Conservation (phyloP, 2,797 vertebrate genomes). For the Gadopsis marmoratus region DNA sequence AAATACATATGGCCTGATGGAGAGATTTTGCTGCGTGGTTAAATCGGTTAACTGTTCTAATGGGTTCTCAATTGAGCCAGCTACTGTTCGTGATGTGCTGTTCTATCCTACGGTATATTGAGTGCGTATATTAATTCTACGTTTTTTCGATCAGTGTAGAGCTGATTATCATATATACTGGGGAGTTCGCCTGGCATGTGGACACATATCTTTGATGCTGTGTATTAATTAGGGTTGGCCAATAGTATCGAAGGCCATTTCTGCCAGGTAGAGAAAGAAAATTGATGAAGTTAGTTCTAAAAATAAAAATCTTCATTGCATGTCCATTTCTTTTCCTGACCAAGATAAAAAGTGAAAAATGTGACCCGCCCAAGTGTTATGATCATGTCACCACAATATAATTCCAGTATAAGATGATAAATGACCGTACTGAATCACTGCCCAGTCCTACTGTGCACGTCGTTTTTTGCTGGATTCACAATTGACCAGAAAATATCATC, state of each 20-base stretch:
- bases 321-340: not conserved
- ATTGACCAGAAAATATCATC: not conserved
- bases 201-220: not conserved
- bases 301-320: not conserved
- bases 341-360: not conserved
- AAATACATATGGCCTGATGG: not conserved
- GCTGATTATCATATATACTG: not conserved
- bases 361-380: not conserved
- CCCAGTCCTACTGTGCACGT: no score
- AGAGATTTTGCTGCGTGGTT: not conserved
- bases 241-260: not conserved
- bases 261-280: not conserved
- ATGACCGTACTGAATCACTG: not conserved
- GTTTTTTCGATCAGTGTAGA: not conserved
- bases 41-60: not conserved
- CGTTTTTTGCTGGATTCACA: not conserved
- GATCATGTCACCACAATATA: not conserved
- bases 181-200: not conserved
- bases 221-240: not conserved
- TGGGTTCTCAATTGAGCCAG: not conserved
- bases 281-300: not conserved
- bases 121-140: not conserved
- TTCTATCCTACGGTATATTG: not conserved
- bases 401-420: not conserved
- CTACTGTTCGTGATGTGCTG: not conserved